Evolutionary conservation across 2,888 invertebrate species (phyloP), one percentile per base, ranked within the genome.

Genomic region (Stenotaenia linearis): DNA sequence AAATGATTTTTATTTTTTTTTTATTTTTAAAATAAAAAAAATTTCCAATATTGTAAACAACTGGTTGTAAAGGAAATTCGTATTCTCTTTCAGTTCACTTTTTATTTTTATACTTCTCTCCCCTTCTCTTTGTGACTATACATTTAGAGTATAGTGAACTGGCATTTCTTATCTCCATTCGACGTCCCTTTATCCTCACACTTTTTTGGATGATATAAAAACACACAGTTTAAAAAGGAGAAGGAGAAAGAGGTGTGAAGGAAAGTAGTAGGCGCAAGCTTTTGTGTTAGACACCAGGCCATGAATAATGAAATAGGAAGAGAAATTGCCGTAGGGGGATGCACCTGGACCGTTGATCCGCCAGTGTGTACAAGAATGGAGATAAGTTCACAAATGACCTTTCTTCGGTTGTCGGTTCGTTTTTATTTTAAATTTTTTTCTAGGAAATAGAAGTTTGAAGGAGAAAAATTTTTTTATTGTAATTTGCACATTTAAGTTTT

Each of bases 291-390:
- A 69, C 69, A 69, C 69, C 69, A 69, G 28, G 12, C 69, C 69
- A 69, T 69, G 69, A 69, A 69, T 69, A 69, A 69, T 69, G 69
- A 69, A 69, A 69, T 69, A 25, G 61, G 50, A 69, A 69, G 69
- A 69, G 69, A 69, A 69, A 69, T 69, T 69, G 69, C 69, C 69
- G 25, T 28, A 28, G 69, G 69, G 28, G 69, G 69, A 28, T 15
- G 61, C 25, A 45, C 69, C 25, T 69, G 69, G 69, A n/a, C 69
- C 69, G 69, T 28, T 69, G 69, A 69, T 69, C 69, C 69, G 69
- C 69, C 25, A 9, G 69, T 69, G 28, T 69, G 69, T 69, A 23
- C 69, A 28, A 28, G 25, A n/a, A 69, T 69, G n/a, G 25, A 69
- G 69, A 69, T 69, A 69, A 69, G 25, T 69, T 69, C 69, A 28